phyloP scores from a whole-genome alignment of 2,113 vertebrate species.

The Phycodurus eques region DNA sequence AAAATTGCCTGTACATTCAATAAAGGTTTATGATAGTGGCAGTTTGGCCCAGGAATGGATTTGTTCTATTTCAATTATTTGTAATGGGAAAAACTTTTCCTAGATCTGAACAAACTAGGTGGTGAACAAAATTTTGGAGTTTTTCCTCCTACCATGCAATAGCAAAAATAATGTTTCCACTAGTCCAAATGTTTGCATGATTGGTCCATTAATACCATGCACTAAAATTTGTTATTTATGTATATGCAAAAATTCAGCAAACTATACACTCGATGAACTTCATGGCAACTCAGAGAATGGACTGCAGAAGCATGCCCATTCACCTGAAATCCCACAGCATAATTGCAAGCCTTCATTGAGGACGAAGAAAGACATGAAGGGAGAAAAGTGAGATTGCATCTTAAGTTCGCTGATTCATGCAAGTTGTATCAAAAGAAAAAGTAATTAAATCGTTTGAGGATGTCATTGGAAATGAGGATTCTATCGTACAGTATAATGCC shows the following conservation, averaged over 20 bases:
- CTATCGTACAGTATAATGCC: slow-evolving; percentile 56
- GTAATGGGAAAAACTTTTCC: no score
- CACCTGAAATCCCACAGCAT: slow-evolving; percentile 39
- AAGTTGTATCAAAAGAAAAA: slow-evolving; percentile 64
- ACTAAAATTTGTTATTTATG: not conserved
- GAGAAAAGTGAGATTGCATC: slow-evolving; percentile 61
- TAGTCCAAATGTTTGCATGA: not conserved
- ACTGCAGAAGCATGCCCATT: slow-evolving; percentile 30
- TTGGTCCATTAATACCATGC: not conserved
- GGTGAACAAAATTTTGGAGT: no score
- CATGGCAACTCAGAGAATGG: slow-evolving; percentile 26
- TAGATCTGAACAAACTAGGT: no score
- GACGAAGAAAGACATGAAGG: slow-evolving; percentile 24
- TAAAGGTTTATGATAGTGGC: no score
- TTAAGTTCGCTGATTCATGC: slow-evolving; percentile 57
- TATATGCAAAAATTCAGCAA: slow-evolving; percentile 4
- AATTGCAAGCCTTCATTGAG: slow-evolving; percentile 46
- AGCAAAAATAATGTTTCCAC: no score
- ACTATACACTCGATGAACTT: slow-evolving; percentile 11
- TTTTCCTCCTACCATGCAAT: no score
- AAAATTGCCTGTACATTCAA: no score
- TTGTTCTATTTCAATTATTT: no score
- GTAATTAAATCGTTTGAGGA: slow-evolving; percentile 72
- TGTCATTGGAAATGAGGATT: slow-evolving; percentile 71
- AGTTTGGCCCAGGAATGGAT: no score